These are phyloP conservation scores for Cisticola juncidis DNA, from an alignment of 2,113 vertebrate species.

Conservation along the genomic window DNA sequence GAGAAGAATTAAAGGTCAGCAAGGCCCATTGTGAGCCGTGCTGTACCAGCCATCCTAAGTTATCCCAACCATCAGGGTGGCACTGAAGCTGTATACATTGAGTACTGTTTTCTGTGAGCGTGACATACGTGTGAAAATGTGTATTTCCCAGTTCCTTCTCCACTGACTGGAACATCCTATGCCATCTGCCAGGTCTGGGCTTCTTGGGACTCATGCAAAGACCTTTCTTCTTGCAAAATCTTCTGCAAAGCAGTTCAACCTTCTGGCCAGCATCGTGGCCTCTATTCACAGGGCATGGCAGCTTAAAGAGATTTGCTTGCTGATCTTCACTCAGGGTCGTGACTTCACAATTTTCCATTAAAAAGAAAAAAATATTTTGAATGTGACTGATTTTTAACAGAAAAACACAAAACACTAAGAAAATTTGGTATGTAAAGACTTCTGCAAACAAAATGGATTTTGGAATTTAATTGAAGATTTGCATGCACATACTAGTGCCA, in stretches of 20 bases:
- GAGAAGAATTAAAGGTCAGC: background rate
- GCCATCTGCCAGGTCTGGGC: background rate
- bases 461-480: background rate
- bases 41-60: background rate
- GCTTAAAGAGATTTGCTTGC: background rate
- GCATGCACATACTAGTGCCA: background rate
- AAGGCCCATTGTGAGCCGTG: background rate
- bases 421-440: background rate
- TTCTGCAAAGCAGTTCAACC: background rate
- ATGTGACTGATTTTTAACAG: background rate
- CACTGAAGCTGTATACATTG: background rate
- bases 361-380: background rate
- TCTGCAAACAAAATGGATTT: conserved; percentile 5
- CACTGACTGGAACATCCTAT: fast-evolving
- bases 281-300: background rate
- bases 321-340: background rate
- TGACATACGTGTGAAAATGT: background rate
- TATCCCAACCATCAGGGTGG: fast-evolving
- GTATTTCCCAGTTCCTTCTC: background rate
- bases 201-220: background rate
- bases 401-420: background rate
- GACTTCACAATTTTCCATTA: background rate
- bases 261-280: background rate
- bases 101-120: background rate
- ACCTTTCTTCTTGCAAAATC: background rate